These are phyloP conservation scores for Helarctos malayanus DNA, from an alignment of 2,797 vertebrate species.

Conservation along the genomic window DNA sequence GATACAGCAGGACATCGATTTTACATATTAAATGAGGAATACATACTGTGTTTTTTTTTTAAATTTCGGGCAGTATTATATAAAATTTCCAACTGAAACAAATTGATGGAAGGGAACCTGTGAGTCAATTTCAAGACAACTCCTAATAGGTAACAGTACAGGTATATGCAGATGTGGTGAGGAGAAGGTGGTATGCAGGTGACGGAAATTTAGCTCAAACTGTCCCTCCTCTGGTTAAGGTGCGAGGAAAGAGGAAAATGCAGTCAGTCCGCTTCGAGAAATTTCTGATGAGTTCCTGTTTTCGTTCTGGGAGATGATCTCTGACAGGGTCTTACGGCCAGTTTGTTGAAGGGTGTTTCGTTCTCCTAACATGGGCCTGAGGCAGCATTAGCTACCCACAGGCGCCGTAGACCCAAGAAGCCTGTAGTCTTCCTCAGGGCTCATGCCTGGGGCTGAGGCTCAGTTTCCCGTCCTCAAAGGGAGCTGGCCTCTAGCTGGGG, in stretches of 20 bases:
- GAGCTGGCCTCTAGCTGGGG: background rate
- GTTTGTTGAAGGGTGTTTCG: background rate
- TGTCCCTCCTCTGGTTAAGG: fast-evolving
- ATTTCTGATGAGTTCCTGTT: background rate
- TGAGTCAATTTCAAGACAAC: background rate
- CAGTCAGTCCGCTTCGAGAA: fast-evolving
- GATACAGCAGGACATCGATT: fast-evolving
- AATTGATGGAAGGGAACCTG: background rate
- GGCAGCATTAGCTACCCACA: fast-evolving
- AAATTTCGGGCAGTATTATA: background rate
- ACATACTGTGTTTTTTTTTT: background rate
- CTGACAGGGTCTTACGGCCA: fast-evolving
- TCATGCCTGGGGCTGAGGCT: fast-evolving
- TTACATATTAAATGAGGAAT: background rate
- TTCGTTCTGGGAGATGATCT: background rate
- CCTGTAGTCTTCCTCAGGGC: background rate
- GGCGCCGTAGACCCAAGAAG: background rate
- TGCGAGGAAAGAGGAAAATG: background rate
- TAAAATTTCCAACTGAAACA: background rate
- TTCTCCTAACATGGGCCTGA: background rate
- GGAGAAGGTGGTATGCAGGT: fast-evolving
- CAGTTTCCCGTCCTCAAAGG: no score
- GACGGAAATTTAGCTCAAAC: fast-evolving
- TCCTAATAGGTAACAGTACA: no score
- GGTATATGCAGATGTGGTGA: background rate